Percentiles rank a stretch among this genome's conserved stretches.
phyloP scores from a whole-genome alignment of 1,140 invertebrate species.

The Cardiocondyla obscurior region DNA sequence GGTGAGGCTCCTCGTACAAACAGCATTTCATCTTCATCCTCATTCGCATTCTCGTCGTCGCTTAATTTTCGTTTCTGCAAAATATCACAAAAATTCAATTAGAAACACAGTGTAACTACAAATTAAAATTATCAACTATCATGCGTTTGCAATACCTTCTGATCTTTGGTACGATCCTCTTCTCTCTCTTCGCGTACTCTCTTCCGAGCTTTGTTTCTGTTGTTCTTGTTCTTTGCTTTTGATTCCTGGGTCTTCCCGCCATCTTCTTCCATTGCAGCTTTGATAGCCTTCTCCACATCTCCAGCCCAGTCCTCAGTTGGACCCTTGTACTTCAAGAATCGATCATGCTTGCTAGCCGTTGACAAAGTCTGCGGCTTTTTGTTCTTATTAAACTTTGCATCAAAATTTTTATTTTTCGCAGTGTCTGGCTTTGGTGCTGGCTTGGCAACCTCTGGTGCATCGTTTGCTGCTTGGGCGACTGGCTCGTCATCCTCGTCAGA shows the following conservation, averaged over 20 bases:
- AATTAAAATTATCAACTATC: slow-evolving; percentile 13
- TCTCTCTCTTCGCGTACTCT: slow-evolving; percentile 82
- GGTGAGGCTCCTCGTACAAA: slow-evolving; percentile 90
- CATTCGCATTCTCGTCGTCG: slow-evolving; percentile 85
- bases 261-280: slow-evolving; percentile 86
- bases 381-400: slow-evolving; percentile 78
- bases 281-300: slow-evolving; percentile 90
- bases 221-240: slow-evolving; percentile 83
- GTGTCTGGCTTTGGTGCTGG: slow-evolving; percentile 68
- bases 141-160: slow-evolving; percentile 67
- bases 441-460: slow-evolving; percentile 67
- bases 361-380: slow-evolving; percentile 70
- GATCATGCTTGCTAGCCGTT: slow-evolving; percentile 70
- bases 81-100: slow-evolving; percentile 40
- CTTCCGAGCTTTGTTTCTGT: slow-evolving; percentile 79
- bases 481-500: slow-evolving; percentile 85
- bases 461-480: slow-evolving; percentile 37
- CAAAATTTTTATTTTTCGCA: slow-evolving; percentile 74
- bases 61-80: slow-evolving; percentile 79
- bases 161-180: slow-evolving; percentile 82
- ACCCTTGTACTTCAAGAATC: slow-evolving; percentile 79
- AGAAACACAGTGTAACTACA: background rate
- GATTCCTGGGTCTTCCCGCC: slow-evolving; percentile 83
- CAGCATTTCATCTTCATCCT: slow-evolving; percentile 91
- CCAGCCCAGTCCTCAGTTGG: slow-evolving; percentile 89